phyloP scores from a whole-genome alignment of 1,140 invertebrate genomes.

The Sycophaga agraensis region DNA sequence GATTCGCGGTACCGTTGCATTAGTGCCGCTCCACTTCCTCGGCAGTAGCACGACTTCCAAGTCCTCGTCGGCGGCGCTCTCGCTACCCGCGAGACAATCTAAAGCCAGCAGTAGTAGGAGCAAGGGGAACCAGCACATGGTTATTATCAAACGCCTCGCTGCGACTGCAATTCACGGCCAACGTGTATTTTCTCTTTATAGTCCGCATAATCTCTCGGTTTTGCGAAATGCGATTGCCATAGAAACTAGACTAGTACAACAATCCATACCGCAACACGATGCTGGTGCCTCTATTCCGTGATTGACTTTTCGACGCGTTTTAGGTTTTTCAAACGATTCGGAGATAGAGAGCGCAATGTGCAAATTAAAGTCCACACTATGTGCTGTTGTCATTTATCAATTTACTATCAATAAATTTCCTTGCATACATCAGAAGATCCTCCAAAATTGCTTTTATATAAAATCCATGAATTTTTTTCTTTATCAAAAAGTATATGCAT shows the following conservation, averaged over 20 bases:
- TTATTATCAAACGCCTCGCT: not conserved
- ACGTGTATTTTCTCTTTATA: conserved; percentile 6
- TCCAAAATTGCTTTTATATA: conserved; percentile 5
- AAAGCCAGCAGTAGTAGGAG: not conserved
- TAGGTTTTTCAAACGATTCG: too few species aligned
- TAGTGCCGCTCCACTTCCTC: not conserved
- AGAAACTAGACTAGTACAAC: not conserved
- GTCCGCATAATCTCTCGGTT: not conserved
- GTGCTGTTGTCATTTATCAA: too few species aligned
- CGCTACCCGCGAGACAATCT: too few species aligned
- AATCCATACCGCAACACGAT: conserved; percentile 7
- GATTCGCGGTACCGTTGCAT: conserved; percentile 19
- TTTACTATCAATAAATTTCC: too few species aligned
- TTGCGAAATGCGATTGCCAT: conserved; percentile 11
- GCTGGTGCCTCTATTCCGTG: conserved; percentile 25
- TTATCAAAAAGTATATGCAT: not conserved
- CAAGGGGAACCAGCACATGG: not conserved
- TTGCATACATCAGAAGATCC: conserved; percentile 7
- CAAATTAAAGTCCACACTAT: too few species aligned
- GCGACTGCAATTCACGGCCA: not conserved
- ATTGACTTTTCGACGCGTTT: conserved; percentile 5
- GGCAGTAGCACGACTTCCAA: conserved; percentile 9
- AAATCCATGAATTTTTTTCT: not conserved
- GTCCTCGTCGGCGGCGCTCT: too few species aligned
- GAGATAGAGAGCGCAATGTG: too few species aligned